These are phyloP conservation scores for Xestia xanthographa DNA, from an alignment of 2,888 invertebrate species.

Conservation along the genomic window DNA sequence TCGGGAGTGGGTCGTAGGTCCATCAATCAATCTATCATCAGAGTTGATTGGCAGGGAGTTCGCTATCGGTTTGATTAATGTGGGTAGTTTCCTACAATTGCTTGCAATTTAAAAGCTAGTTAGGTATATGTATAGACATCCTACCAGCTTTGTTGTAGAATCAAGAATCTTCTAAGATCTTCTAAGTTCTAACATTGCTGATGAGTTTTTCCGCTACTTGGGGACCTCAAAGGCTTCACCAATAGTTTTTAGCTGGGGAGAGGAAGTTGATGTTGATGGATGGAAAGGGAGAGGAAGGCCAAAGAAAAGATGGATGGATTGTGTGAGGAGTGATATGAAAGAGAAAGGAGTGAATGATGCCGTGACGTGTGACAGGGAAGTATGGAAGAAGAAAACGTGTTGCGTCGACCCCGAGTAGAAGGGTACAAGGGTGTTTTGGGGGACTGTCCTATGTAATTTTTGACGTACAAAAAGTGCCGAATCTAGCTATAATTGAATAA, in stretches of 20 bases:
- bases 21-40: slow-evolving; percentile 14
- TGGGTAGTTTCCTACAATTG: neutral
- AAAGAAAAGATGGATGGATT: neutral
- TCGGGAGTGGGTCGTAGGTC: neutral
- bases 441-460: neutral
- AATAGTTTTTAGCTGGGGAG: neutral
- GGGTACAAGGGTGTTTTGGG: neutral
- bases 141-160: neutral
- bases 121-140: neutral
- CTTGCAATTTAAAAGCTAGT: neutral
- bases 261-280: neutral
- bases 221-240: neutral
- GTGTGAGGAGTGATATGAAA: neutral
- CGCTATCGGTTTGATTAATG: neutral
- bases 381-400: neutral
- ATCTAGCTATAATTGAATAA: neutral
- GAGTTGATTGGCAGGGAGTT: slow-evolving; percentile 4
- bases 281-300: neutral
- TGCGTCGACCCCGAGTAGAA: neutral
- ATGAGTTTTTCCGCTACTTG: neutral
- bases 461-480: neutral
- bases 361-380: neutral
- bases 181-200: too few species aligned
- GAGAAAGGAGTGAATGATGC: neutral
- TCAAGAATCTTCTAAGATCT: neutral